Conservation (phyloP, 2,797 vertebrate species). For the Cyprinodon diabolis region DNA sequence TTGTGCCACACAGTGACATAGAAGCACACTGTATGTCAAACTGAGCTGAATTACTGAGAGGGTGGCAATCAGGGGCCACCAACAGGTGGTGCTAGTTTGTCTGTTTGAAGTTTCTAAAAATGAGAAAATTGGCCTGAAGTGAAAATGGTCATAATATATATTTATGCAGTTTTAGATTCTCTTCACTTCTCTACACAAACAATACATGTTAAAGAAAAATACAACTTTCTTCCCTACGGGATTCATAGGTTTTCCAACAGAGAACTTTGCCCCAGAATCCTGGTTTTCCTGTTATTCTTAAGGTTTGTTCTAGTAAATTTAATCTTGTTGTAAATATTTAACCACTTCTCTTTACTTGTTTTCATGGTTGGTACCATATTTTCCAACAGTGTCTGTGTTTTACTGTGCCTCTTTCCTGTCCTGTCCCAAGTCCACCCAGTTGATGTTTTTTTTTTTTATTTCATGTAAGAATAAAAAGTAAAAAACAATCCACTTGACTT, state of each 20-base stretch:
- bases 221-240: not conserved
- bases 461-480: too few species aligned
- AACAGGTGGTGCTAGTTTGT: not conserved
- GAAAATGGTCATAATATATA: not conserved
- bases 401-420: not conserved
- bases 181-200: not conserved
- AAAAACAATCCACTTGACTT: too few species aligned
- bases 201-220: not conserved
- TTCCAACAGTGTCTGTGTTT: not conserved
- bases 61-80: not conserved
- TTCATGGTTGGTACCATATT: not conserved
- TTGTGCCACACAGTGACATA: conserved; percentile 24
- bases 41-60: not conserved
- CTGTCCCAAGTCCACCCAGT: not conserved
- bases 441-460: not conserved
- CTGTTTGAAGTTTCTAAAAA: not conserved
- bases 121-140: not conserved
- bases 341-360: not conserved
- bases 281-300: not conserved
- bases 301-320: not conserved
- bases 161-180: not conserved
- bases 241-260: not conserved
- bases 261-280: not conserved
- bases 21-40: conserved; percentile 2
- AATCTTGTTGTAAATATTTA: not conserved